Evolutionary conservation across 2,797 vertebrate species (phyloP).

Genomic region (Sarcophilus harrisii): DNA sequence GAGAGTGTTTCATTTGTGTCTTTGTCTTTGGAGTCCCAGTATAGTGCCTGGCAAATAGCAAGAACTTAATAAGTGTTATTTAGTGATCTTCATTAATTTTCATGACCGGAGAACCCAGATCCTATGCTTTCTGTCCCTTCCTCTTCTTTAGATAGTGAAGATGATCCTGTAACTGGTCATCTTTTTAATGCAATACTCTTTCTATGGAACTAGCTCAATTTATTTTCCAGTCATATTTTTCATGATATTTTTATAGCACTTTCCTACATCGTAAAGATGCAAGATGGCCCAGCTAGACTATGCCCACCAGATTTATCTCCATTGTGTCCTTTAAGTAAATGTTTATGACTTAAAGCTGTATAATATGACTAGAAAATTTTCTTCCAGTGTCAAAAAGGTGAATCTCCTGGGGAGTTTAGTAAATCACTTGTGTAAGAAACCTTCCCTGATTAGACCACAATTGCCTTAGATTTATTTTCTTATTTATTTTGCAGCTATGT

Average conservation of each 20-base stretch:
- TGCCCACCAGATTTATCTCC: background rate
- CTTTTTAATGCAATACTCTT: background rate
- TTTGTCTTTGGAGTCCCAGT: background rate
- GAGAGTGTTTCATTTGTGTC: background rate
- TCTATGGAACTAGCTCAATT: background rate
- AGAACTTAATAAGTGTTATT: background rate
- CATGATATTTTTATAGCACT: background rate
- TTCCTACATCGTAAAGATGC: background rate
- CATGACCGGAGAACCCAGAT: background rate
- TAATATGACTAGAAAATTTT: background rate
- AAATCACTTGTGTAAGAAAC: background rate
- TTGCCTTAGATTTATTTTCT: background rate
- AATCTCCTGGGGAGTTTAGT: background rate
- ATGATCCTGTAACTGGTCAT: background rate
- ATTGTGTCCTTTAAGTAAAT: background rate
- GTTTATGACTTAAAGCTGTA: background rate
- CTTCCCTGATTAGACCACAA: background rate
- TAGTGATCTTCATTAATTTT: background rate
- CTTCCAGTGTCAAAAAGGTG: background rate
- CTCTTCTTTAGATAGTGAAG: background rate
- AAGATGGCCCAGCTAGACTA: background rate
- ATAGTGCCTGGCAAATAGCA: background rate
- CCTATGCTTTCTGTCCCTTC: background rate
- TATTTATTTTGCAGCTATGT: background rate
- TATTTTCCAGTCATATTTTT: background rate